phyloP scores from a whole-genome alignment of 2,113 vertebrate species.

The Tetrao urogallus region DNA sequence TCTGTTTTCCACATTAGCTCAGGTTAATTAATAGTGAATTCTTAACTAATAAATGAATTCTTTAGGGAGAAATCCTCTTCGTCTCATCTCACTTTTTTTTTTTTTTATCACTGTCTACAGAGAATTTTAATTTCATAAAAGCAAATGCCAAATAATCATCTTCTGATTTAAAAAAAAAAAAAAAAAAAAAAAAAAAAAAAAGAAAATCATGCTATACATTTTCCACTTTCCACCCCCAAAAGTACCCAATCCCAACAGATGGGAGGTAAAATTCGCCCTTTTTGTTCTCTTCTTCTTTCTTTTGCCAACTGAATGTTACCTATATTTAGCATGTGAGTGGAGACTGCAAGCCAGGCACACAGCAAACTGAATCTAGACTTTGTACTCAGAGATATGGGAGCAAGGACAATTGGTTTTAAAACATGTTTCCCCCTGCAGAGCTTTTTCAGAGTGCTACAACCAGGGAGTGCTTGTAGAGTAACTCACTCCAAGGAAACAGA shows the following conservation, averaged over 20 bases:
- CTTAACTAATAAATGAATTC: conserved; percentile 23
- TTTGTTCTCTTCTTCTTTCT: background rate
- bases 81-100: background rate
- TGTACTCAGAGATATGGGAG: background rate
- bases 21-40: conserved; percentile 72
- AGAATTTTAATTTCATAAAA: conserved; percentile 9
- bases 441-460: background rate
- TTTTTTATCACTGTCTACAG: conserved; percentile 12
- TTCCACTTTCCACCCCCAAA: background rate
- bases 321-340: accelerated
- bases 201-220: background rate
- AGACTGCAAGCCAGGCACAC: background rate
- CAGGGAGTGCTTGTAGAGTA: background rate
- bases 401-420: background rate
- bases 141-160: background rate
- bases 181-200: background rate
- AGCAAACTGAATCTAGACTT: background rate
- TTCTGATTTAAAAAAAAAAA: background rate
- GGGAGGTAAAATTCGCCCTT: background rate
- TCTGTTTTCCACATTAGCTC: conserved; percentile 51
- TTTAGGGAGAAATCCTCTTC: background rate
- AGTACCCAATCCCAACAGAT: background rate
- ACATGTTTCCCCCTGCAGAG: background rate
- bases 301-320: background rate
- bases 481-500: background rate